A percentile compares a stretch with the other conserved stretches of the same genome.
Evolutionary conservation across 2,888 invertebrate genomes (phyloP).

Genomic region (Ischnus inquisitorius): DNA sequence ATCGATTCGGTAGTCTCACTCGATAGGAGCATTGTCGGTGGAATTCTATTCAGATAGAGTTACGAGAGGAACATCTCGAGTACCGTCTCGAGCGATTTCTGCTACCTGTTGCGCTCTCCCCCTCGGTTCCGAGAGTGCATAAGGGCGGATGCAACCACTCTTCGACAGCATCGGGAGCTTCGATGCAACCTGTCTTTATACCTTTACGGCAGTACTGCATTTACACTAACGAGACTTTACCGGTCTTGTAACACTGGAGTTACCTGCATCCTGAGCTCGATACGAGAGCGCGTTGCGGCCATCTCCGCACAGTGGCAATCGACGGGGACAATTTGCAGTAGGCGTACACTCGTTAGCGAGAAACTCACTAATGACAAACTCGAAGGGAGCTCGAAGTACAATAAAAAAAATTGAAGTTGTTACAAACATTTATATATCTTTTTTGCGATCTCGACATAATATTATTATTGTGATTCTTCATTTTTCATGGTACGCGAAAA

Average conservation of each 20-base stretch:
- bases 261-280: conserved; percentile 27
- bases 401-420: conserved; percentile 27
- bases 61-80: neutral
- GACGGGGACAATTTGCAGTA: neutral
- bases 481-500: neutral
- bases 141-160: conserved; percentile 61
- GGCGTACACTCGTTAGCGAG: conserved; percentile 35
- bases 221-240: conserved; percentile 62
- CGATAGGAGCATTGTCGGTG: neutral
- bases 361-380: conserved; percentile 25
- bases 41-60: conserved; percentile 34
- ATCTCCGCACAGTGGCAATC: neutral
- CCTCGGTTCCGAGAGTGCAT: conserved; percentile 2
- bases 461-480: neutral
- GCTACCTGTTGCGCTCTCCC: conserved; percentile 29
- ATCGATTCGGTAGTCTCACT: neutral
- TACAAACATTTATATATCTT: neutral
- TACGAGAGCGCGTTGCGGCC: conserved; percentile 38
- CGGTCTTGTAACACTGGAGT: conserved; percentile 38
- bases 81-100: conserved; percentile 42
- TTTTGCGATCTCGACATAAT: neutral
- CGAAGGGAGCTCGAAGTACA: conserved; percentile 1
- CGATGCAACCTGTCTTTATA: conserved; percentile 37
- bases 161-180: conserved; percentile 7
- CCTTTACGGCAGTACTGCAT: conserved; percentile 20